Evolutionary conservation across 2,888 invertebrate genomes (phyloP).

Genomic region (Andrena marginata): DNA sequence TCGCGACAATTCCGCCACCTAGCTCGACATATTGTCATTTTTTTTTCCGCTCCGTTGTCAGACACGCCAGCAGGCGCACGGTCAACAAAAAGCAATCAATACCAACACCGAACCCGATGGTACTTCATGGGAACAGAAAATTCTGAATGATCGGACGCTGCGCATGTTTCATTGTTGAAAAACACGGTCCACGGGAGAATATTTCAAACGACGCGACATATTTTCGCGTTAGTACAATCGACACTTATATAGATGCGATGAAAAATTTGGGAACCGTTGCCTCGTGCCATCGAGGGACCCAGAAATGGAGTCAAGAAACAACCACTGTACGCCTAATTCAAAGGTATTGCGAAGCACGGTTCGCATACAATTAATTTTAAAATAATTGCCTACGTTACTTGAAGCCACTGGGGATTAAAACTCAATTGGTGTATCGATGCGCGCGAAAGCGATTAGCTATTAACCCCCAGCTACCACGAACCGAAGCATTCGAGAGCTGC

Average conservation of each 20-base stretch:
- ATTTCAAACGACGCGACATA: constrained; percentile 4
- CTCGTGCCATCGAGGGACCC: constrained; percentile 2
- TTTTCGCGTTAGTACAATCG: neutral
- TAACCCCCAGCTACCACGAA: neutral
- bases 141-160: constrained; percentile 13
- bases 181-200: neutral
- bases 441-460: neutral
- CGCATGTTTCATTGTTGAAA: neutral
- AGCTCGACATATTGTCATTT: neutral
- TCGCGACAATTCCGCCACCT: constrained; percentile 4
- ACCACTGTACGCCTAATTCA: constrained; percentile 18
- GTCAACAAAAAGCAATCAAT: constrained; percentile 16
- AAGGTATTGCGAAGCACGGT: neutral
- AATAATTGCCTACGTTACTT: constrained; percentile 33
- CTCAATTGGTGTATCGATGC: constrained; percentile 4
- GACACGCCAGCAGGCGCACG: constrained; percentile 5
- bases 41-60: neutral
- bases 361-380: constrained; percentile 31
- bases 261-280: constrained; percentile 24
- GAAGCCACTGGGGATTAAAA: constrained; percentile 6
- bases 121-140: constrained; percentile 6
- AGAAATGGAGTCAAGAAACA: constrained; percentile 29
- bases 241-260: neutral
- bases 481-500: neutral
- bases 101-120: neutral